Evolutionary conservation across 1,140 invertebrate species (phyloP), one percentile per base, ranked within the genome.

Genomic region (Drosophila persimilis): DNA sequence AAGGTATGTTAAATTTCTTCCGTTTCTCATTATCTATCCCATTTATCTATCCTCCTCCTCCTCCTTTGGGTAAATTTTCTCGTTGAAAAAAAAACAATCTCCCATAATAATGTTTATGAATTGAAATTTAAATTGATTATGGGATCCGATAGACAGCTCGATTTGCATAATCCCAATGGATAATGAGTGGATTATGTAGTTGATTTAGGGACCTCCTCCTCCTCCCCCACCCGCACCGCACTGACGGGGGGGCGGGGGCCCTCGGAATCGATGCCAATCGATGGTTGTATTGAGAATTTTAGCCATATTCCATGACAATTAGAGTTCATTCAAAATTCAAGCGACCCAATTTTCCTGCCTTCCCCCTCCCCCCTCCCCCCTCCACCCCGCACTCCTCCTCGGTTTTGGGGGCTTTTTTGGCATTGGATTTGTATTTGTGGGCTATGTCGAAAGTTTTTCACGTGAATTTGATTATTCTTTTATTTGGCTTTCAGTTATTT

Each of bases 321-420:
- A 77, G 72, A 85, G 66, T 73, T 85, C 46, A 84, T 84, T 80
- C 80, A 69, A 85, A 69, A 84, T 84, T 80, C 62, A 85, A 59
- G 57, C 65, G 80, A 84, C 80, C 80, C 66, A 85, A 85, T 85
- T 84, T 84, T 20, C 41, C 15, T 20, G 46, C 52, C 80, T 72
- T 84, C 17, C 9, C 1, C 29, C 1, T 0, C 2, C 29, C 0
- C 29, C 7, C 29, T 1, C 0, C 31, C 7, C 11, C 9, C 46
- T 35, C n/a, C 8, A 6, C 5, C 17, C 8, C 20, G 8, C 24
- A 31, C 15, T 39, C 17, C 5, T 29, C 8, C 13, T 1, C 17
- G 8, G 15, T 13, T 13, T 20, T 79, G 64, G 79, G 79, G 20
- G 74, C 75, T 73, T 79, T 79, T 80, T 65, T 35, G 58, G 53